phyloP scores from a whole-genome alignment of 2,797 vertebrate species.

The Chromis chromis region DNA sequence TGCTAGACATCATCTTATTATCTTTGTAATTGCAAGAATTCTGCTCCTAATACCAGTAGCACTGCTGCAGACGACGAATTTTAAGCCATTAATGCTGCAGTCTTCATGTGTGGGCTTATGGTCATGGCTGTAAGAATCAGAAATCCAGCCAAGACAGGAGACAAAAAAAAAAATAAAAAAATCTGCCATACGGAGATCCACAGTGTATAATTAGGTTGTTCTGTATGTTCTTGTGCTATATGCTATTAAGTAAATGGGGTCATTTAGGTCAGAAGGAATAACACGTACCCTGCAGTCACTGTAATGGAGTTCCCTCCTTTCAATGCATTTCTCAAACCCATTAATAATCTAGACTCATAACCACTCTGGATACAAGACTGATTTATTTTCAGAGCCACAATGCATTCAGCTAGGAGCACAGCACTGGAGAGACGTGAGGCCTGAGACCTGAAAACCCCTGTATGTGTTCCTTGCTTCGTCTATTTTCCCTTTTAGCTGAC shows the following conservation, averaged over 20 bases:
- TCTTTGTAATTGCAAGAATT: background rate
- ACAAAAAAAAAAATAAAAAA: background rate
- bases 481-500: constrained; percentile 56
- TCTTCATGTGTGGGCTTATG: background rate
- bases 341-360: constrained; percentile 66
- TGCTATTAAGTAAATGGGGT: constrained; percentile 61
- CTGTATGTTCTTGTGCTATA: constrained; percentile 37
- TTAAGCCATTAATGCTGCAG: background rate
- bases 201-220: constrained; percentile 34
- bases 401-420: constrained; percentile 32
- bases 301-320: constrained; percentile 45
- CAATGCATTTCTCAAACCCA: constrained; percentile 39
- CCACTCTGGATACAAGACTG: constrained; percentile 55
- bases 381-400: constrained; percentile 52
- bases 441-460: constrained; percentile 39
- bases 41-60: background rate
- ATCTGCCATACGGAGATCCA: background rate
- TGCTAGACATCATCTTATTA: background rate
- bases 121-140: background rate
- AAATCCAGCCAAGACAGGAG: background rate
- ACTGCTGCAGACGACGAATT: background rate
- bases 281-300: constrained; percentile 33
- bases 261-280: constrained; percentile 48
- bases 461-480: constrained; percentile 24
- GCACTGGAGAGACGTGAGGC: constrained; percentile 24